Evolutionary conservation across 2,113 vertebrate genomes (phyloP).

Genomic region (Cathartes aura): DNA sequence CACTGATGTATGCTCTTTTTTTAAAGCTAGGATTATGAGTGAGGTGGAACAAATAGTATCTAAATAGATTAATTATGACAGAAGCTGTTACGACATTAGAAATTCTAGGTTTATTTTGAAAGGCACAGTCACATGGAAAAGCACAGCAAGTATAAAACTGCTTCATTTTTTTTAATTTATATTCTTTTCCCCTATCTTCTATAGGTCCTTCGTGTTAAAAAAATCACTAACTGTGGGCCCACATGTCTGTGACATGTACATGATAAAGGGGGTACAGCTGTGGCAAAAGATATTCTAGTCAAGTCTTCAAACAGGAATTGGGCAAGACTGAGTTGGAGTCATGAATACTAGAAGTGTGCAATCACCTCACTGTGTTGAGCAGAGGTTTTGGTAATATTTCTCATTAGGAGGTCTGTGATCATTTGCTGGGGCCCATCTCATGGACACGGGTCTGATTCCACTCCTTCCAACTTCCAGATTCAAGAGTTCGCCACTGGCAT

Average conservation of each 20-base stretch:
- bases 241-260: rapidly evolving
- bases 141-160: not conserved
- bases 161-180: rapidly evolving
- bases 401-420: not conserved
- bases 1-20: not conserved
- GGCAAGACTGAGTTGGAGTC: not conserved
- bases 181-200: not conserved
- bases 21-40: not conserved
- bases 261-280: not conserved
- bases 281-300: not conserved
- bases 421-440: not conserved
- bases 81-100: not conserved
- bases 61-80: not conserved
- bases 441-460: not conserved
- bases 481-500: not conserved
- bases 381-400: not conserved
- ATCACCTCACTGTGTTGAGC: not conserved
- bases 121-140: not conserved
- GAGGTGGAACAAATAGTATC: not conserved
- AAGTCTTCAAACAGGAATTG: not conserved
- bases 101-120: not conserved
- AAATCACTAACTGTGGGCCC: not conserved
- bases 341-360: not conserved
- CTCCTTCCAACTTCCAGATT: not conserved
- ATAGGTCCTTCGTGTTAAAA: not conserved